Base-by-base conservation (phyloP, 2,113 vertebrate genomes). In the Canis aureus region DNA sequence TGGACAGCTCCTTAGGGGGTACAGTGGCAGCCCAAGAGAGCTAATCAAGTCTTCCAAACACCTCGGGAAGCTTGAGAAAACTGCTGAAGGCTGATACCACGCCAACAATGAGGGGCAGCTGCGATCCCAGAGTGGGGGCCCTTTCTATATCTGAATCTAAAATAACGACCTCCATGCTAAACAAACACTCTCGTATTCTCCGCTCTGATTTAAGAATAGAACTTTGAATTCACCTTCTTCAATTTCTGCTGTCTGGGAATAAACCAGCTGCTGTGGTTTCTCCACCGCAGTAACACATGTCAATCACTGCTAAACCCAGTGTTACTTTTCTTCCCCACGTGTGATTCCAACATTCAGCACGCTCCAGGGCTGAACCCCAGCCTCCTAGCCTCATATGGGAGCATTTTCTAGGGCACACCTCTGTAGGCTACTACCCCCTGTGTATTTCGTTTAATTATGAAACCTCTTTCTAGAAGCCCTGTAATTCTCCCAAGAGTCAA, bases 361-460 rank as follows among this genome's bases (percentile, higher is more conserved):
- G 76, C 93, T 64, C 92, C 90, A 74, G 83, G 83, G 74, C 73
- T 80, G 76, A 13, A 51, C 55, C 84, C 69, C 43, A 66, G 59
- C 95, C 89, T 98, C 84, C 69, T 38, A 66, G 59, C 95, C 89
- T 98, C 11, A 1, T 1, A 11, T 8, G 12, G 19, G 71, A 94
- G 73, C 90, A 7, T 66, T 97, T 97, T 96, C 97, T 97, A 97
- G 97, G 96, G 90, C 94, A 96, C 95, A 57, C 38, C 94, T 22
- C 38, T 0, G 64, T 83, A 97, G 97, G 82, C 76, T 12, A 76
- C 51, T 91, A 95, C 69, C 93, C 91, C 78, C 96, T 20, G 6
- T 3, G 9, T 59, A 43, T 95, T 86, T 96, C 71, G 64, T 88
- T 96, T 98, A 97, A 98, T 98, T 95, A 92, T 0, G 17, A 97